These are phyloP conservation scores for Valencia hispanica DNA, from an alignment of 2,797 vertebrate genomes.

Conservation along the genomic window DNA sequence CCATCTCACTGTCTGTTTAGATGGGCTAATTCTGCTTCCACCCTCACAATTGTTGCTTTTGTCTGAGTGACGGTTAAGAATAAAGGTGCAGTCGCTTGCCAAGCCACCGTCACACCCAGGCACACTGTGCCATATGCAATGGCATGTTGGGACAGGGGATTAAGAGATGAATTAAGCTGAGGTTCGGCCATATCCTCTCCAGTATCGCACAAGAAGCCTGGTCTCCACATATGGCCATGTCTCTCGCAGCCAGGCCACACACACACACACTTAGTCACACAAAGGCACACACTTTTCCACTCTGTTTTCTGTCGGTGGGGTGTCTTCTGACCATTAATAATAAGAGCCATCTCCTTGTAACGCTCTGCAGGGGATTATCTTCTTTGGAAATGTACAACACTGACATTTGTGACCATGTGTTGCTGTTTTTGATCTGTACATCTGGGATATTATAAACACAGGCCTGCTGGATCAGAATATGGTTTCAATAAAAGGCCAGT, in stretches of 20 bases:
- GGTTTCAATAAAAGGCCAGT: slow-evolving; percentile 27
- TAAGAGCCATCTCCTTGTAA: slow-evolving; percentile 28
- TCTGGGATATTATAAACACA: slow-evolving; percentile 28
- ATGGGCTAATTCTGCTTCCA: slow-evolving; percentile 38
- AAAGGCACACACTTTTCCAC: slow-evolving; percentile 24
- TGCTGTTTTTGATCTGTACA: slow-evolving; percentile 33
- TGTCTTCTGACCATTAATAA: slow-evolving; percentile 46
- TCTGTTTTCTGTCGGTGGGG: slow-evolving; percentile 40
- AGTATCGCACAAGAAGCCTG: slow-evolving; percentile 49
- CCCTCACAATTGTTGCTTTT: slow-evolving; percentile 23
- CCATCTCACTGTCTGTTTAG: slow-evolving; percentile 22
- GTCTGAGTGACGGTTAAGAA: slow-evolving; percentile 21
- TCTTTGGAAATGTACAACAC: slow-evolving; percentile 49
- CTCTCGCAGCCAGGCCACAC: slow-evolving; percentile 38
- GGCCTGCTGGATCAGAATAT: slow-evolving; percentile 19
- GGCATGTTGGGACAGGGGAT: slow-evolving; percentile 53
- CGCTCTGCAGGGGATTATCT: slow-evolving; percentile 56
- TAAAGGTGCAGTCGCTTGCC: slow-evolving; percentile 14
- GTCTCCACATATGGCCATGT: slow-evolving; percentile 60
- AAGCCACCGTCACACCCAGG: slow-evolving; percentile 18
- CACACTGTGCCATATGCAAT: slow-evolving; percentile 38
- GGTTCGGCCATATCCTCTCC: slow-evolving; percentile 47
- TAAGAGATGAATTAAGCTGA: slow-evolving; percentile 60
- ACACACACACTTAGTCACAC: slow-evolving; percentile 17
- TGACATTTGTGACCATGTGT: slow-evolving; percentile 43